Percentiles rank a stretch among this genome's conserved stretches.
phyloP scores from a whole-genome alignment of 2,113 vertebrate genomes.

The Lutjanus erythropterus region DNA sequence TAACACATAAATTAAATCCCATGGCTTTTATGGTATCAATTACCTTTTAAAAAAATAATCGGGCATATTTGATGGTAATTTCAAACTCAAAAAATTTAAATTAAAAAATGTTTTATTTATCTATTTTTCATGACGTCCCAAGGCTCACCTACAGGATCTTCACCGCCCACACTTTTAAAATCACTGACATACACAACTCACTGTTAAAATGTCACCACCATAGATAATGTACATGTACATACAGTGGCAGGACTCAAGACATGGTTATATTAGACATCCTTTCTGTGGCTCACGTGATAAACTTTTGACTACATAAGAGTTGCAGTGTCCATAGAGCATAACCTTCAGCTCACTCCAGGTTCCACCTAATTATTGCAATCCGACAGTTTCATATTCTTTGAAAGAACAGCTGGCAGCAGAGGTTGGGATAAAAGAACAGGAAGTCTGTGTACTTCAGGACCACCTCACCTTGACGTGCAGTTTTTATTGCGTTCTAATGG shows the following conservation, averaged over 20 bases:
- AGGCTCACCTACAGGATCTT: too few relatives aligned
- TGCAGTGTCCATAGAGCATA: background rate
- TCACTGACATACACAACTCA: too few relatives aligned
- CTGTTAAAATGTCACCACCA: too few relatives aligned
- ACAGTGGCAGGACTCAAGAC: background rate
- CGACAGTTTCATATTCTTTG: background rate
- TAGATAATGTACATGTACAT: too few relatives aligned
- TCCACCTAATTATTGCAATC: background rate
- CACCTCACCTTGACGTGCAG: background rate
- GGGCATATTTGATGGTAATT: too few relatives aligned
- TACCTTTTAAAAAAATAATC: too few relatives aligned
- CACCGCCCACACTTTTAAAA: background rate
- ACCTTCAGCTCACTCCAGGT: background rate
- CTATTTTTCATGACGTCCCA: too few relatives aligned
- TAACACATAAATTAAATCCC: too few relatives aligned
- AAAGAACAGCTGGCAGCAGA: background rate
- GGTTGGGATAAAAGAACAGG: background rate
- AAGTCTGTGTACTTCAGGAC: background rate
- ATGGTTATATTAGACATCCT: background rate
- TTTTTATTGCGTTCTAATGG: background rate
- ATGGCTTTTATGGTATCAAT: too few relatives aligned
- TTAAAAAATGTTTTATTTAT: too few relatives aligned
- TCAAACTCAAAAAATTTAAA: too few relatives aligned
- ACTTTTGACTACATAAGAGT: background rate
- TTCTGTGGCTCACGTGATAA: background rate